A percentile compares a stretch with the other conserved stretches of the same genome.
Conservation (phyloP, 2,113 vertebrate species). For the Promerops cafer region DNA sequence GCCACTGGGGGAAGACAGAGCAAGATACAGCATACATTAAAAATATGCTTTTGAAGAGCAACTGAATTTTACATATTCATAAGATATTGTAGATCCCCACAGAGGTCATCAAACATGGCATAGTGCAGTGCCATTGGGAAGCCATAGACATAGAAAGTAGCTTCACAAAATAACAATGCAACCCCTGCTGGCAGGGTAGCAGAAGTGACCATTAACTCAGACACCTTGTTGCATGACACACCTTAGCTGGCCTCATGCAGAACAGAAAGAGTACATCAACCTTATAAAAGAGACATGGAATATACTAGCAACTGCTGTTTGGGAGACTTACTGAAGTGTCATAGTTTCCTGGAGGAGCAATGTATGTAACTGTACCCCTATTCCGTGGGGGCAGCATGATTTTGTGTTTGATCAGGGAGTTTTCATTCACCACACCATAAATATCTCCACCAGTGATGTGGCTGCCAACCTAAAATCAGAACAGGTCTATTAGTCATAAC, state of each 20-base stretch:
- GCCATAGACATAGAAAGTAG: not conserved
- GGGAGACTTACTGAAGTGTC: conserved; percentile 83
- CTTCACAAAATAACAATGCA: not conserved
- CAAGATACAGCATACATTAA: not conserved
- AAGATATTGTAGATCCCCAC: not conserved
- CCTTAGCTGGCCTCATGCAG: not conserved
- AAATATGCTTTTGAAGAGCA: not conserved
- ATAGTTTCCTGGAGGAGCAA: conserved; percentile 90
- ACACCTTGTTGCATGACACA: not conserved
- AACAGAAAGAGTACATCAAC: not conserved
- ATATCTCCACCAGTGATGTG: conserved; percentile 97
- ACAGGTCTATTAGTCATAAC: not conserved
- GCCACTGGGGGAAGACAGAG: not conserved
- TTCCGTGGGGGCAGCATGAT: conserved; percentile 94
- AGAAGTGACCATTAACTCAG: not conserved
- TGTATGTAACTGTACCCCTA: conserved; percentile 92
- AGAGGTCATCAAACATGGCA: not conserved
- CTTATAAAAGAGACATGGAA: not conserved
- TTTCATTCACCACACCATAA: conserved; percentile 88
- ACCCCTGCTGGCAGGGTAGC: not conserved
- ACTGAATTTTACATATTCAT: not conserved
- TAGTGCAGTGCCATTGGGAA: not conserved
- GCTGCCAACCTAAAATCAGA: conserved; percentile 83
- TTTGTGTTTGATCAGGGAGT: conserved; percentile 96
- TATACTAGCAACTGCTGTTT: not conserved